These are phyloP conservation scores for Thamnophis sirtalis DNA, from an alignment of 2,113 vertebrate genomes.

Conservation along the genomic window DNA sequence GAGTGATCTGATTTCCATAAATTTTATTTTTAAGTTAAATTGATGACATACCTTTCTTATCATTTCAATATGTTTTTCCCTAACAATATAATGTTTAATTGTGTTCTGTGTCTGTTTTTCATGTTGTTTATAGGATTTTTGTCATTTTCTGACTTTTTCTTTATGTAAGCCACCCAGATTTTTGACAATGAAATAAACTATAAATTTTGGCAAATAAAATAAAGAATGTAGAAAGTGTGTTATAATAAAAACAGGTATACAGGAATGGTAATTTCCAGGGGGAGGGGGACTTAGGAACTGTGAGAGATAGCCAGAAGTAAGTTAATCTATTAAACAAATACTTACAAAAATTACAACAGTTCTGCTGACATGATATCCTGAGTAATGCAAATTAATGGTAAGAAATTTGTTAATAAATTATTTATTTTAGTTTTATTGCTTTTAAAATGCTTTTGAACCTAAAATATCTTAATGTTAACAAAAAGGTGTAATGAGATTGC, in stretches of 20 bases:
- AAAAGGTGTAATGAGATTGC: not conserved
- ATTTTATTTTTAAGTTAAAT: not conserved
- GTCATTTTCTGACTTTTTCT: not conserved
- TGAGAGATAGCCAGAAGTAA: slow-evolving; percentile 11
- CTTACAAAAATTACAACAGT: slow-evolving; percentile 34
- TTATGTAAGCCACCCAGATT: not conserved
- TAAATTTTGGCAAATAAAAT: not conserved
- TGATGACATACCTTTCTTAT: not conserved
- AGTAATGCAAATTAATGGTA: slow-evolving; percentile 21
- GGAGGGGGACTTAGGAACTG: not conserved
- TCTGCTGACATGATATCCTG: slow-evolving; percentile 38
- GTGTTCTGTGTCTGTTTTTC: not conserved
- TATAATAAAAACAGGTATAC: not conserved
- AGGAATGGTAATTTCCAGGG: slow-evolving; percentile 6
- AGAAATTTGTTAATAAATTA: not conserved
- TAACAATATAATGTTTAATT: not conserved
- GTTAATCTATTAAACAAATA: not conserved
- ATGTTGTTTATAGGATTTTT: not conserved
- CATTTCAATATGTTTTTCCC: not conserved
- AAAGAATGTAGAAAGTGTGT: not conserved
- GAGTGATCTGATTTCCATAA: not conserved
- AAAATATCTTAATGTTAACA: not conserved
- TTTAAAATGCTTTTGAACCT: not conserved
- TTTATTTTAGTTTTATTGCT: not conserved
- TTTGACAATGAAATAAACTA: not conserved